Conservation (phyloP, 1,140 invertebrate species). For the Meloidogyne floridensis region DNA sequence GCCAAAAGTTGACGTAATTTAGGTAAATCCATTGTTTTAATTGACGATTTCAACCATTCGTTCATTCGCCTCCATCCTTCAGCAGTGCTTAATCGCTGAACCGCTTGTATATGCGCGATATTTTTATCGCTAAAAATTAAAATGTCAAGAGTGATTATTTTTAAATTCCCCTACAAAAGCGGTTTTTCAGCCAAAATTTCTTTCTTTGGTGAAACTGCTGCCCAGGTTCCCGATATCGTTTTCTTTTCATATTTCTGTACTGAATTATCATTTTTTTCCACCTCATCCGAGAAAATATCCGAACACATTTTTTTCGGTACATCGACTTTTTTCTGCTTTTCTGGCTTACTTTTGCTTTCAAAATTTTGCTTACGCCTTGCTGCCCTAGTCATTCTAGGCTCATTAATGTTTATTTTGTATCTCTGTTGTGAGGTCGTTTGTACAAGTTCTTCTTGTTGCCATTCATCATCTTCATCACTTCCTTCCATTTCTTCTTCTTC, state of each 20-base stretch:
- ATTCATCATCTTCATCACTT: background rate
- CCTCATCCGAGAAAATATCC: background rate
- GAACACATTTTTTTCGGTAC: too few relatives aligned
- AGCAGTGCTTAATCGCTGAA: conserved; percentile 18
- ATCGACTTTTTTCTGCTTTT: background rate
- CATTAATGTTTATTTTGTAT: background rate
- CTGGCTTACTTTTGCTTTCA: background rate
- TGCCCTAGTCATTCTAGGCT: conserved; percentile 8
- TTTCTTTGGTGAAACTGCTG: conserved; percentile 8
- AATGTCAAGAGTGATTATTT: background rate
- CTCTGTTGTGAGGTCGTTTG: background rate
- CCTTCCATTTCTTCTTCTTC: conserved; percentile 16
- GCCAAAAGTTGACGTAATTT: conserved; percentile 22
- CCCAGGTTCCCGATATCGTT: background rate
- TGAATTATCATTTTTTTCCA: background rate
- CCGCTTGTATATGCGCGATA: conserved; percentile 14
- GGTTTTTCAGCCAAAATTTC: background rate
- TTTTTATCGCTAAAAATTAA: conserved; percentile 17
- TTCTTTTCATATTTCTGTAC: background rate
- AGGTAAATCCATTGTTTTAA: conserved; percentile 12
- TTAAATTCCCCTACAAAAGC: background rate
- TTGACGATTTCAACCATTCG: conserved; percentile 16
- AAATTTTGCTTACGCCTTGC: background rate
- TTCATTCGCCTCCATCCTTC: conserved; percentile 30
- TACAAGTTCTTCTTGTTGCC: background rate